Percentiles rank a stretch among this genome's conserved stretches.
phyloP scores from a whole-genome alignment of 2,888 invertebrate genomes.

The Cataglyphis cursor region DNA sequence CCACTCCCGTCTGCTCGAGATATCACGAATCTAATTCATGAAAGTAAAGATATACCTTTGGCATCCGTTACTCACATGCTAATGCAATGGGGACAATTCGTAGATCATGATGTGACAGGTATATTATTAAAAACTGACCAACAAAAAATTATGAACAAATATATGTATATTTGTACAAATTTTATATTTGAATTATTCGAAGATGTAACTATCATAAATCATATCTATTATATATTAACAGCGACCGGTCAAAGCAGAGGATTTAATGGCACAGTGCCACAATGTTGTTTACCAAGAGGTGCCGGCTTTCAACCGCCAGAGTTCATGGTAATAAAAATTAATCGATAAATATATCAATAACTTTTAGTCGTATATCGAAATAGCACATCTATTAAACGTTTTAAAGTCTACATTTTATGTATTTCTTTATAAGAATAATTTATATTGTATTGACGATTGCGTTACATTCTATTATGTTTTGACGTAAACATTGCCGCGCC shows the following conservation, averaged over 20 bases:
- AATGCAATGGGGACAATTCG: slow-evolving; percentile 97
- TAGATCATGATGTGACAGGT: slow-evolving; percentile 95
- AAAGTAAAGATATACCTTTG: slow-evolving; percentile 89
- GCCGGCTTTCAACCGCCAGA: slow-evolving; percentile 89
- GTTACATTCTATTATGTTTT: background rate
- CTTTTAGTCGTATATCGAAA: background rate
- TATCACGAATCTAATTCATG: slow-evolving; percentile 91
- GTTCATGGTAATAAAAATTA: slow-evolving; percentile 88
- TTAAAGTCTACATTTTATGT: background rate
- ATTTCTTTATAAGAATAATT: background rate
- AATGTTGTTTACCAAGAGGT: slow-evolving; percentile 91
- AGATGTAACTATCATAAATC: background rate
- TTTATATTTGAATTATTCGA: background rate
- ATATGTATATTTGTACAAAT: background rate
- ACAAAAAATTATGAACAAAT: background rate
- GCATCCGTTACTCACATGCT: slow-evolving; percentile 92
- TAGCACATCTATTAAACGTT: slow-evolving; percentile 3
- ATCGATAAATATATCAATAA: background rate
- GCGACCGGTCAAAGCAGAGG: slow-evolving; percentile 92
- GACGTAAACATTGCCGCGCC: background rate
- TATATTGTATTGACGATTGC: background rate
- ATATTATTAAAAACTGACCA: slow-evolving; percentile 4
- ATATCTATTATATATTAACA: background rate
- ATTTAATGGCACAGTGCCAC: slow-evolving; percentile 93
- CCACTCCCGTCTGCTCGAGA: slow-evolving; percentile 92